phyloP scores from a whole-genome alignment of 2,888 invertebrate species.

The Troides oblongomaculatus region DNA sequence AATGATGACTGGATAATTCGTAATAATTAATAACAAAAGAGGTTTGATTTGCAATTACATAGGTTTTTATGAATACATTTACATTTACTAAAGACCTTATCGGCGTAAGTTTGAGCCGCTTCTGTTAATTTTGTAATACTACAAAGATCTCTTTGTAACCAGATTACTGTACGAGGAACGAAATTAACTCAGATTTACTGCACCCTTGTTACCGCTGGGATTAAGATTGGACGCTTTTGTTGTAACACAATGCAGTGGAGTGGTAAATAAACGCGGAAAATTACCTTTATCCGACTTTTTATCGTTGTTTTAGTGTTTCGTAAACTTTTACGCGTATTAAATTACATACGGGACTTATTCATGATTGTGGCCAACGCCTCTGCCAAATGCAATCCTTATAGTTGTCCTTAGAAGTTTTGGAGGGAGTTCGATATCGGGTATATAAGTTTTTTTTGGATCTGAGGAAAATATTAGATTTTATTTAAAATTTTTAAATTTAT shows the following conservation, averaged over 20 bases:
- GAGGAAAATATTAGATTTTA: too few species aligned
- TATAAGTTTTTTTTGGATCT: too few species aligned
- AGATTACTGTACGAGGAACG: constrained; percentile 11
- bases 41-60: too few species aligned
- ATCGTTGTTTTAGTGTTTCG: background rate
- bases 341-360: background rate
- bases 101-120: background rate
- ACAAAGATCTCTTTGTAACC: constrained; percentile 17
- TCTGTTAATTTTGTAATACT: constrained; percentile 6
- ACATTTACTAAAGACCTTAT: background rate
- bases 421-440: too few species aligned
- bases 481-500: too few species aligned
- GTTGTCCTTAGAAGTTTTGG: too few species aligned
- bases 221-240: constrained; percentile 17
- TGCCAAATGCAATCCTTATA: too few species aligned
- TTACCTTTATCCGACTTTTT: constrained; percentile 4
- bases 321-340: background rate
- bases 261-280: constrained; percentile 8
- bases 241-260: constrained; percentile 9
- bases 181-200: constrained; percentile 20
- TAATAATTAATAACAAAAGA: too few species aligned
- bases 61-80: too few species aligned
- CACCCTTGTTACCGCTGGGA: constrained; percentile 14
- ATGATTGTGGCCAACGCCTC: too few species aligned
- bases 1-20: too few species aligned